phyloP scores from a whole-genome alignment of 2,888 invertebrate species.

The Ametastegia equiseti region DNA sequence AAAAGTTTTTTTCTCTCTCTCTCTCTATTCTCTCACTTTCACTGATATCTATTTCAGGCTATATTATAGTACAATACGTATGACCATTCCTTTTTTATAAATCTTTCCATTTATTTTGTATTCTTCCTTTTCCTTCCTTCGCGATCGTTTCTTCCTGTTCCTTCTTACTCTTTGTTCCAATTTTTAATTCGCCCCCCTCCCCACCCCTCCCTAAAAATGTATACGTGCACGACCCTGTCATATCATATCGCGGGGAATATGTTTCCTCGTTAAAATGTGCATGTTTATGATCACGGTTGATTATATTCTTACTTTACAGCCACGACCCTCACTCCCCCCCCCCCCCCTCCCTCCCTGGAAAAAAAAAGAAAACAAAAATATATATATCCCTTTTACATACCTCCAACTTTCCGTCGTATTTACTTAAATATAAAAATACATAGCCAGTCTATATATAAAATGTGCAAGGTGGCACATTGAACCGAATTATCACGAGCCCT shows the following conservation, averaged over 20 bases:
- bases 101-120: not conserved
- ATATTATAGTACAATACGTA: not conserved
- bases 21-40: no score
- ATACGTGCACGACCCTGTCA: slow-evolving; percentile 36
- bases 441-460: slow-evolving; percentile 76
- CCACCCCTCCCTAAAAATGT: not conserved
- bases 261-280: slow-evolving; percentile 35
- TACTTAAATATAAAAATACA: slow-evolving; percentile 76
- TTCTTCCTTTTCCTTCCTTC: not conserved
- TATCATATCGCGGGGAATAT: slow-evolving; percentile 27
- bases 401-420: slow-evolving; percentile 57
- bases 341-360: not conserved
- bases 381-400: slow-evolving; percentile 6
- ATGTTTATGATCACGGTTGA: slow-evolving; percentile 33
- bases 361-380: no score
- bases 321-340: slow-evolving; percentile 24
- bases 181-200: not conserved
- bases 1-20: not conserved
- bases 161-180: not conserved
- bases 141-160: no score
- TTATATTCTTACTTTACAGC: slow-evolving; percentile 33
- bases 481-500: slow-evolving; percentile 69
- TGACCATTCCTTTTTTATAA: slow-evolving; percentile 1
- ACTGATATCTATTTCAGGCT: slow-evolving; percentile 5
- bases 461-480: slow-evolving; percentile 75